Base-by-base conservation (phyloP, 1,140 invertebrate genomes). In the Brachionus angularis region DNA sequence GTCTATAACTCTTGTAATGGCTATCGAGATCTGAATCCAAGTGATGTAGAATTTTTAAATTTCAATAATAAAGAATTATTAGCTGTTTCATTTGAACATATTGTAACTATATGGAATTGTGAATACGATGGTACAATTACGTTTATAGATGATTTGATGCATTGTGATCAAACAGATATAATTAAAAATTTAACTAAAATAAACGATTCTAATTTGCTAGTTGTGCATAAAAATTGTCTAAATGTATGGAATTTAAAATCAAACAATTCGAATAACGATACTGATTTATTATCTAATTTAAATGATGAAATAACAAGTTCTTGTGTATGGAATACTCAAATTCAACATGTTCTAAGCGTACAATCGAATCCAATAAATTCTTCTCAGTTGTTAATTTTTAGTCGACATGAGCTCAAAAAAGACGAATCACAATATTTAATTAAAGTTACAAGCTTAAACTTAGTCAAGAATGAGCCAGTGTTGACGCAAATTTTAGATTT, bases 1-100 rank as follows among this genome's bases (percentile, higher is more conserved):
- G 62, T 67, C 31, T 67, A 67, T n/a, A 18, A 10, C 18, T 47
- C 42, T 4, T 67, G 39, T 23, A 67, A 67, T 36, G 62, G 62
- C 14, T 67, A 47, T 46, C 14, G 62, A 29, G 42, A 67, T 29
- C 33, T 46, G 18, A 34, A 47, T 33, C 62, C 62, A 5, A 67
- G 29, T 21, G 18, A 36, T 50, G 29, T 31, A 2, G 62, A 67
- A 33, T 67, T 67, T 50, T 58, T 58, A 7, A 39, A 33, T 21
- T 8, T 58, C 4, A 58, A 58, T 5, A 67, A 29, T 33, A 34
- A 23, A n/a, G 47, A 67, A 18, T 50, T 21, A 34, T 2, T 67
- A 18, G 62, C 62, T 34, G 47, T 67, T 3, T 46, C 42, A 1
- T 67, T 67, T 34, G 18, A 67, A 34, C 44, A 67, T 21, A 67